phyloP scores from a whole-genome alignment of 2,797 vertebrate species.

The Glossophaga mutica region DNA sequence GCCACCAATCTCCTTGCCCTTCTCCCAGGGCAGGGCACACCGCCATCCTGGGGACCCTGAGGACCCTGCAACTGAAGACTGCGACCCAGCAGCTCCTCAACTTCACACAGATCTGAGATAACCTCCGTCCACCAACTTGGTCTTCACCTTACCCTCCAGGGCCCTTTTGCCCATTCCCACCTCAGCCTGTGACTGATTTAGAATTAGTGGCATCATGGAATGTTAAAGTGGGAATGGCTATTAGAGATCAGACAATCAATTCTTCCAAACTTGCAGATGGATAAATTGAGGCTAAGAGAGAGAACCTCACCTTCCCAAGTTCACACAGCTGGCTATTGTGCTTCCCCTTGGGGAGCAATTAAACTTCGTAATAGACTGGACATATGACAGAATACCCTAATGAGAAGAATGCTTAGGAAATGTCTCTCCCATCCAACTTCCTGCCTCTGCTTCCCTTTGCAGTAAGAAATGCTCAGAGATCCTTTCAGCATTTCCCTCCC shows the following conservation, averaged over 20 bases:
- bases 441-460: background rate
- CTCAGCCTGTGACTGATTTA: background rate
- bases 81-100: accelerated
- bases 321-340: background rate
- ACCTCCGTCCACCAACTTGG: background rate
- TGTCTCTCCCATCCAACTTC: background rate
- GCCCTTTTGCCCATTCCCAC: background rate
- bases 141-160: background rate
- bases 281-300: background rate
- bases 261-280: background rate
- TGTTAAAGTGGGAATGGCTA: background rate
- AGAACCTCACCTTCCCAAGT: background rate
- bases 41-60: background rate
- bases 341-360: background rate
- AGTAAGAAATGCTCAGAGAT: background rate
- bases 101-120: background rate
- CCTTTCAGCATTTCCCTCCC: background rate
- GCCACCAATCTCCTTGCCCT: background rate
- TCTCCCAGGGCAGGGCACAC: background rate
- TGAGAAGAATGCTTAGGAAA: background rate
- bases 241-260: background rate
- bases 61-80: background rate
- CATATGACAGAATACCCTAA: background rate
- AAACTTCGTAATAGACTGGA: background rate
- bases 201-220: background rate